Conservation (phyloP, 2,888 invertebrate species). For the Nymphalis c-album region DNA sequence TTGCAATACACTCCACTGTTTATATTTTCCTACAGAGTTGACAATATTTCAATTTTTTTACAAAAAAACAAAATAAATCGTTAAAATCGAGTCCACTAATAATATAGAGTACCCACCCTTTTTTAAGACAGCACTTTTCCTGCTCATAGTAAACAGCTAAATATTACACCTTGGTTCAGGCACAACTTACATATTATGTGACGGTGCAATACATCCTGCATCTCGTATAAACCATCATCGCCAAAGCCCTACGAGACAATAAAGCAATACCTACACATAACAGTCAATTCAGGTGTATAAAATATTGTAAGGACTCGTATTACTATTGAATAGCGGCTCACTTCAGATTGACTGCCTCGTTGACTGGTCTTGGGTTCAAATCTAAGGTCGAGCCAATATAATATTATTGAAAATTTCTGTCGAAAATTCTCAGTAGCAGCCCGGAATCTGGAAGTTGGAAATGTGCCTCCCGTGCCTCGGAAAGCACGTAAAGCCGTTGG, state of each 20-base stretch:
- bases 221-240: constrained; percentile 74
- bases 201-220: constrained; percentile 52
- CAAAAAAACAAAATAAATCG: neutral
- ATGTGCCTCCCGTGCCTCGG: too few relatives aligned
- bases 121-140: neutral
- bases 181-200: neutral
- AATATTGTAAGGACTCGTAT: neutral
- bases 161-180: neutral
- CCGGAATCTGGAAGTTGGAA: too few relatives aligned
- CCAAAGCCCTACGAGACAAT: constrained; percentile 66
- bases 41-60: neutral
- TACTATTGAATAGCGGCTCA: too few relatives aligned
- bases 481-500: too few relatives aligned
- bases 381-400: too few relatives aligned
- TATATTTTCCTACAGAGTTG: neutral
- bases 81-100: neutral
- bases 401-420: too few relatives aligned
- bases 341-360: too few relatives aligned
- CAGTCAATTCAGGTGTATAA: constrained; percentile 59
- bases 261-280: constrained; percentile 51
- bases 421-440: too few relatives aligned
- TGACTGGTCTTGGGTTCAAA: too few relatives aligned
- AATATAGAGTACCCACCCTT: neutral
- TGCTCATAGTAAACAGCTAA: neutral
- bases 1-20: constrained; percentile 10